Evolutionary conservation across 2,888 invertebrate genomes (phyloP).

Genomic region (Pammene fasciana): DNA sequence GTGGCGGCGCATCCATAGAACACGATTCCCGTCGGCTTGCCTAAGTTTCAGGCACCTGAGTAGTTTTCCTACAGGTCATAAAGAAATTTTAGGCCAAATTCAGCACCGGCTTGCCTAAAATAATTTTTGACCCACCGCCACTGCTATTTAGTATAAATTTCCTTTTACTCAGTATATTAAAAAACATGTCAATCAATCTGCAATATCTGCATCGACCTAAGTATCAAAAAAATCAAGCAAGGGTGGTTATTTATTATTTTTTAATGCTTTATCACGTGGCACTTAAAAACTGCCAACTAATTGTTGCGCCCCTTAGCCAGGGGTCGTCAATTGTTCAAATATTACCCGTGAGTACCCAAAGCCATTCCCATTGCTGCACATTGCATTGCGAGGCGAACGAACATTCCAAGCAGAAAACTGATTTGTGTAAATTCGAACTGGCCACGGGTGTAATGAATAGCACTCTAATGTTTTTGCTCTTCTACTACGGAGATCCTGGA

Average conservation of each 20-base stretch:
- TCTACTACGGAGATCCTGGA: too few relatives aligned
- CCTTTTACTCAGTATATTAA: not conserved
- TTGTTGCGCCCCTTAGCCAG: slow-evolving; percentile 6
- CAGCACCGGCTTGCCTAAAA: too few relatives aligned
- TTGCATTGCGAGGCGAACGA: not conserved
- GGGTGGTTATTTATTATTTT: slow-evolving; percentile 5
- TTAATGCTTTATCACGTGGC: slow-evolving; percentile 9
- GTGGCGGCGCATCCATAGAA: too few relatives aligned
- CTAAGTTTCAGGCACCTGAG: too few relatives aligned
- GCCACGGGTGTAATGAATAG: too few relatives aligned
- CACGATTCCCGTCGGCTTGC: too few relatives aligned
- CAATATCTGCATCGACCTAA: not conserved
- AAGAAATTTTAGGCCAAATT: too few relatives aligned
- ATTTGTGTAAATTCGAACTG: not conserved
- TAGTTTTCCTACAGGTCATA: too few relatives aligned
- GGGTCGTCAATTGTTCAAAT: slow-evolving; percentile 10
- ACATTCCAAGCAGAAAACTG: not conserved
- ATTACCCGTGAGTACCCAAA: not conserved
- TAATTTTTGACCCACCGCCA: too few relatives aligned
- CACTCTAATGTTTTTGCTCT: too few relatives aligned
- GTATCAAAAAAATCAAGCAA: not conserved
- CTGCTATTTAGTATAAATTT: too few relatives aligned
- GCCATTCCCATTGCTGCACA: not conserved
- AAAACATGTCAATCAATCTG: not conserved
- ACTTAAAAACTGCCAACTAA: slow-evolving; percentile 19